Percentiles rank a stretch among this genome's conserved stretches.
Conservation (phyloP, 2,888 invertebrate genomes). For the Andrena praecox region DNA sequence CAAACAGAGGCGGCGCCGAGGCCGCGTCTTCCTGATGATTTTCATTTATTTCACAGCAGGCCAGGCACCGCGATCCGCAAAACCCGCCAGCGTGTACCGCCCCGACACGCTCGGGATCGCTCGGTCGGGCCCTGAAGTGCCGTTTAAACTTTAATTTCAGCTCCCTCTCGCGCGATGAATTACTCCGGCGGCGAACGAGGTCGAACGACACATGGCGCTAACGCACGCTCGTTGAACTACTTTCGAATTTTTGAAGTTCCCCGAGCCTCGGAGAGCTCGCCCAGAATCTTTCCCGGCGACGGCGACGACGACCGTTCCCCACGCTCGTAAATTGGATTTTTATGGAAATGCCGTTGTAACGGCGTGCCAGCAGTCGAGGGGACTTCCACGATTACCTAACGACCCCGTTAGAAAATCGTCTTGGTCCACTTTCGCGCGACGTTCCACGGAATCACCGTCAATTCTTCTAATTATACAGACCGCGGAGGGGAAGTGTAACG, state of each 20-base stretch:
- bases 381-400: slow-evolving; percentile 46
- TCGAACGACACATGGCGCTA: slow-evolving; percentile 69
- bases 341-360: slow-evolving; percentile 55
- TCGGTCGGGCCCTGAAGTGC: slow-evolving; percentile 53
- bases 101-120: slow-evolving; percentile 47
- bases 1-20: slow-evolving; percentile 10
- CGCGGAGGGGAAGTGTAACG: background rate
- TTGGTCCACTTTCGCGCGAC: slow-evolving; percentile 44
- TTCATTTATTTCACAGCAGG: slow-evolving; percentile 53
- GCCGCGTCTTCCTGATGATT: slow-evolving; percentile 34
- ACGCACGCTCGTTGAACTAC: slow-evolving; percentile 66
- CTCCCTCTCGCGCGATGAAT: slow-evolving; percentile 53
- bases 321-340: slow-evolving; percentile 50
- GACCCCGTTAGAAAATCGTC: slow-evolving; percentile 53
- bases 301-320: slow-evolving; percentile 20
- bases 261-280: background rate
- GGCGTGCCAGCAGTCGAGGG: slow-evolving; percentile 22
- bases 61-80: slow-evolving; percentile 30
- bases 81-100: slow-evolving; percentile 20
- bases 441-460: background rate
- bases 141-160: slow-evolving; percentile 70
- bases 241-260: slow-evolving; percentile 66
- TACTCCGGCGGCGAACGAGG: slow-evolving; percentile 66
- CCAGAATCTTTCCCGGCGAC: slow-evolving; percentile 34
- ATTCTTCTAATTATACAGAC: slow-evolving; percentile 14